Conservation (phyloP, 2,113 vertebrate species). For the Asarcornis scutulata region DNA sequence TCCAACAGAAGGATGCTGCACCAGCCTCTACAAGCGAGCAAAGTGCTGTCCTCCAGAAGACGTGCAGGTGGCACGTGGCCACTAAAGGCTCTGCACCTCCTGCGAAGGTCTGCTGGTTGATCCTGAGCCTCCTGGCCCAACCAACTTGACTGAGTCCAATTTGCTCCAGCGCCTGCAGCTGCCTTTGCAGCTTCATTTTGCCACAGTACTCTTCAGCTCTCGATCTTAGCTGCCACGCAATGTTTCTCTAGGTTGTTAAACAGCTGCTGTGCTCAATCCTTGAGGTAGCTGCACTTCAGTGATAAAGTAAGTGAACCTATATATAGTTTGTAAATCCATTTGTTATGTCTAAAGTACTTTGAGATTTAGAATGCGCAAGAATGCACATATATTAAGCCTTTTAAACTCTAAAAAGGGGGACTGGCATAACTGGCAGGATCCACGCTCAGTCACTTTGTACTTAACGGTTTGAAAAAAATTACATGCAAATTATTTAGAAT, state of each 20-base stretch:
- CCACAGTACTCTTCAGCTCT: neutral
- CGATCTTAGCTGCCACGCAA: neutral
- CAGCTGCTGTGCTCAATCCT: conserved; percentile 62
- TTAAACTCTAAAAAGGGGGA: conserved; percentile 65
- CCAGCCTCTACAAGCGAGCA: neutral
- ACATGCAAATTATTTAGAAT: conserved; percentile 69
- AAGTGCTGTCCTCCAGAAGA: neutral
- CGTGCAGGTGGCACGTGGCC: neutral
- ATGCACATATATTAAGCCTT: conserved; percentile 66
- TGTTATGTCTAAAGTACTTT: conserved; percentile 72
- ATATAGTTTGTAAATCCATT: conserved; percentile 74
- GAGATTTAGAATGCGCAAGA: conserved; percentile 57
- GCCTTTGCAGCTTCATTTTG: neutral
- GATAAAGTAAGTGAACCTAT: conserved; percentile 70
- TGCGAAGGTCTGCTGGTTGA: neutral
- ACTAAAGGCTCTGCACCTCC: neutral
- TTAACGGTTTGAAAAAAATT: conserved; percentile 60
- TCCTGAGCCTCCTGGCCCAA: neutral
- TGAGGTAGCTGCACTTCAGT: conserved; percentile 58
- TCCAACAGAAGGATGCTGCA: neutral
- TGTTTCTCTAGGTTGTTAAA: conserved; percentile 62
- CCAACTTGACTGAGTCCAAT: neutral
- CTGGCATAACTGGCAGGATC: conserved; percentile 59
- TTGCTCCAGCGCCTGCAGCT: neutral
- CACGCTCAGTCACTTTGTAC: conserved; percentile 60